These are phyloP conservation scores for Drosophila kokeensis DNA, from an alignment of 2,888 invertebrate species.

Conservation along the genomic window DNA sequence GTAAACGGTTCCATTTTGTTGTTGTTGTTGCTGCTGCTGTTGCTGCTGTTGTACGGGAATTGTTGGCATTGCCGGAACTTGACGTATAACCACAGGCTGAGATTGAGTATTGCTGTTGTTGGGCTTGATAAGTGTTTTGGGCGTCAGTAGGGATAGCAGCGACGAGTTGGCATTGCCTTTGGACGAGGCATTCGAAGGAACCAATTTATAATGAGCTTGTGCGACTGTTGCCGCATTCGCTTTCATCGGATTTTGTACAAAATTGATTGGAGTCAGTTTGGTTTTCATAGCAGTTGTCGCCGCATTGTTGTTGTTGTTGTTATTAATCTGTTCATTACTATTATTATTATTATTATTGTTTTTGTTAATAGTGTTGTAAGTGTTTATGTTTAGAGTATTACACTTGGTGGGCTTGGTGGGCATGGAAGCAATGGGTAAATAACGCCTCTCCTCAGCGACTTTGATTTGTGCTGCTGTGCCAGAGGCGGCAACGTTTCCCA, in stretches of 20 bases:
- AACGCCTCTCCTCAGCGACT: constrained; percentile 42
- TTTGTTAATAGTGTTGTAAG: constrained; percentile 23
- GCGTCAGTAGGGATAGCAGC: constrained; percentile 37
- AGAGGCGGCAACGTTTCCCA: constrained; percentile 20
- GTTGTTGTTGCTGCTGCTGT: constrained; percentile 6
- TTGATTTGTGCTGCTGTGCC: constrained; percentile 6
- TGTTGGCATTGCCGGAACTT: constrained; percentile 17
- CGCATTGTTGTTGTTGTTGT: constrained; percentile 18
- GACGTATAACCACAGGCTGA: constrained; percentile 33
- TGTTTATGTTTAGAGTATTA: constrained; percentile 32
- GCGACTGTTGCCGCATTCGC: constrained; percentile 21
- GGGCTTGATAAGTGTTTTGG: constrained; percentile 35
- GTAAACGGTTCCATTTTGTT: constrained; percentile 27
- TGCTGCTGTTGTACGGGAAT: neutral
- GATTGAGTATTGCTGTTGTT: constrained; percentile 21
- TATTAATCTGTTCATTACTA: constrained; percentile 22
- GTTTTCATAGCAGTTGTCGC: constrained; percentile 23
- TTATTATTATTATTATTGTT: constrained; percentile 5
- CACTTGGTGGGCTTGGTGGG: constrained; percentile 39
- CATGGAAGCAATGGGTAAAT: constrained; percentile 50
- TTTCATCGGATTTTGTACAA: constrained; percentile 41
- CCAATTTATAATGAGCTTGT: constrained; percentile 45
- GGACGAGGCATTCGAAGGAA: constrained; percentile 22
- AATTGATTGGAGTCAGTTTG: constrained; percentile 48
- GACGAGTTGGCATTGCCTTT: constrained; percentile 39